Conservation (phyloP, 1,140 invertebrate genomes). For the Augochlora pura region DNA sequence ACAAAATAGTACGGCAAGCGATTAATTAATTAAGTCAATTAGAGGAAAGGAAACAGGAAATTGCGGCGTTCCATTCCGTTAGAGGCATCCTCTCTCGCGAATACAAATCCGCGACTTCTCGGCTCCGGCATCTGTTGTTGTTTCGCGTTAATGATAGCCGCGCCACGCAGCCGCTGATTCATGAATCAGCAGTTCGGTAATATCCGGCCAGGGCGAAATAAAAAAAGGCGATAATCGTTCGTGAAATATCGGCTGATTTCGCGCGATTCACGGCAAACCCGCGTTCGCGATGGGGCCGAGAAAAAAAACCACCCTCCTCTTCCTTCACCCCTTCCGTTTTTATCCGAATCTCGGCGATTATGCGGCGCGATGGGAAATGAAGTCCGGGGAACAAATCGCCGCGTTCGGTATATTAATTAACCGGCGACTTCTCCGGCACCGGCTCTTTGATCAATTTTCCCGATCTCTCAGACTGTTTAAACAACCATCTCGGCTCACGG, state of each 20-base stretch:
- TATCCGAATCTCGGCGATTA: slow-evolving; percentile 13
- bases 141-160: slow-evolving; percentile 14
- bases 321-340: neutral
- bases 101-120: slow-evolving; percentile 23
- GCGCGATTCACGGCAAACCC: slow-evolving; percentile 45
- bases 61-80: slow-evolving; percentile 36
- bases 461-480: neutral
- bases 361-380: slow-evolving; percentile 43
- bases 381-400: slow-evolving; percentile 4
- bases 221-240: slow-evolving; percentile 32
- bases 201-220: slow-evolving; percentile 11
- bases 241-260: slow-evolving; percentile 56
- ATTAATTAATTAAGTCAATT: slow-evolving; percentile 25
- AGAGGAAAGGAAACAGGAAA: slow-evolving; percentile 37
- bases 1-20: no score
- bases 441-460: neutral
- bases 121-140: slow-evolving; percentile 22
- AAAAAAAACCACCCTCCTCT: no score
- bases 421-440: slow-evolving; percentile 4
- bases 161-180: no score
- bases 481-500: neutral
- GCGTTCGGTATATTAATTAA: slow-evolving; percentile 35
- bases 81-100: slow-evolving; percentile 16
- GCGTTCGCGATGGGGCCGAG: slow-evolving; percentile 25
- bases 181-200: slow-evolving; percentile 25